Base-by-base conservation (phyloP, 1,140 invertebrate species). In the Pseudachorutes palmiensis region DNA sequence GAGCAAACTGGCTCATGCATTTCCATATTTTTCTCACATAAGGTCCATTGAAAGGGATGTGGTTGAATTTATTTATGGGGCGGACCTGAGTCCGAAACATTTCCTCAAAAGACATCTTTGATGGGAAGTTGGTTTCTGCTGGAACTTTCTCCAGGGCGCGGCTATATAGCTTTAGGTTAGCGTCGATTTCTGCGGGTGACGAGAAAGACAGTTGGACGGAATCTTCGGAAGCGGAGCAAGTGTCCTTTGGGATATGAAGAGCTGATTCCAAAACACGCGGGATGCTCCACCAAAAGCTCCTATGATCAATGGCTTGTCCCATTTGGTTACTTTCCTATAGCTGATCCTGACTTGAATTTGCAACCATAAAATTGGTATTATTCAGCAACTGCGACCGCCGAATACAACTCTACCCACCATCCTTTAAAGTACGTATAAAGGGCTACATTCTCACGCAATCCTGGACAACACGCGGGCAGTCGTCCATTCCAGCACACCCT, bases 301-400 rank as follows among this genome's bases (percentile, higher is more conserved):
- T 55, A 74, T 74, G 72, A 74, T 74, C 72, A 74, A 74, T 74
- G 72, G 69, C 64, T 67, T 68, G 66, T 60, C 70, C 72, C 72
- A 74, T 71, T 71, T 70, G 68, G 68, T 72, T 69, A 67, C 45
- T 69, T 70, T 73, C 65, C 61, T 68, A 68, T 60, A 51, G 61
- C 62, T 62, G 70, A 70, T 68, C 72, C 68, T 74, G 72, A 70
- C 72, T 74, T 66, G 72, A 74, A 74, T 74, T 74, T 74, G 72
- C 72, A 74, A 74, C 72, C 68, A 74, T 74, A 71, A 74, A 71
- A 74, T 68, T 51, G 70, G 68, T 71, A 74, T 74, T 74, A 71
- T 74, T 74, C 72, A 71, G 71, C 72, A 74, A 74, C 72, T 74
- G 72, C 68, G 72, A 74, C 72, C 70, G 68, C 69, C 60, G 62